Evolutionary conservation across 2,888 invertebrate genomes (phyloP), one percentile per base, ranked within the genome.

Genomic region (Penaeus monodon): DNA sequence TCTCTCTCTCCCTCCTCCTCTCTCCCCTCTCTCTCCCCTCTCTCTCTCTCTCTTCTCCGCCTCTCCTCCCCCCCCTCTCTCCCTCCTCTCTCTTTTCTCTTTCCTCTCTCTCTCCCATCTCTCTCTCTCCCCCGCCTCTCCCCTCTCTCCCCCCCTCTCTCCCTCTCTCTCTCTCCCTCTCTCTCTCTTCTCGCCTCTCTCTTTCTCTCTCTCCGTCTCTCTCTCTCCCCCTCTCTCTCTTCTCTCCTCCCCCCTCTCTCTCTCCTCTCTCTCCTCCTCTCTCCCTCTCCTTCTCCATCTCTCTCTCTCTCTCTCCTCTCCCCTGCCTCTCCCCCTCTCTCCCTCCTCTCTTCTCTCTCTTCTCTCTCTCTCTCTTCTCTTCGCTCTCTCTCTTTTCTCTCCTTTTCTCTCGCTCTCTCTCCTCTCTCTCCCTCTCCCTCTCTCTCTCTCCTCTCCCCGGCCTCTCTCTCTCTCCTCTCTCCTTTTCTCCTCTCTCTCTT

Each of bases 361-460:
- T 3, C 3, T 1, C 3, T 3, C 3, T 3, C 7, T 7, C 7
- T 2, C 7, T 7, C 7, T 7, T 14, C 49, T 14, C 1, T 14
- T 7, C 49, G 2, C 49, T 7, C 7, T 7, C 7, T 7, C 1
- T 7, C 7, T 7, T 49, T 7, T 49, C 49, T 49, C 49, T 7
- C 7, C 14, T 49, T 7, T 49, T 3, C 3, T 3, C 3, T 3
- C 3, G 1, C 33, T 33, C 33, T 33, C 33, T 33, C 33, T 33
- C 33, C 3, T 3, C 3, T 3, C 3, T 3, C 3, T 3, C 3
- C 3, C 33, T 33, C 33, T 33, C 33, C 3, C 33, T 33, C 33
- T 3, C 3, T 3, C 3, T 3, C 3, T 3, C 3, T 3, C 3
- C 33, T 33, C 2, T 33, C 33, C 3, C 33, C 33, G n/a, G n/a